A percentile compares a stretch with the other conserved stretches of the same genome.
Conservation (phyloP, 2,888 invertebrate species). For the Octonoba sinensis region DNA sequence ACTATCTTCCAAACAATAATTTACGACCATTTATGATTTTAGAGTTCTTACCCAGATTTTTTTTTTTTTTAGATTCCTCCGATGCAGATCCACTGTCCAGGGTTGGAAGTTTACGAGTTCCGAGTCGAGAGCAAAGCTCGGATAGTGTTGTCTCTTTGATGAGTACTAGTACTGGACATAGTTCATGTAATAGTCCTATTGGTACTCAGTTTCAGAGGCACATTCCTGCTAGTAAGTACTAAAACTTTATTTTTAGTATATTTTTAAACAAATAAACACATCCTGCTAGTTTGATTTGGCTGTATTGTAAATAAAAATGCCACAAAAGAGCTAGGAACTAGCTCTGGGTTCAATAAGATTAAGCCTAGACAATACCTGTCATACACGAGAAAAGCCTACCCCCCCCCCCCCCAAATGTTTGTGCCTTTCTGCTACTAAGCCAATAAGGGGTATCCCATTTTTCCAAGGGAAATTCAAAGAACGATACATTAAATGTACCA, state of each 20-base stretch:
- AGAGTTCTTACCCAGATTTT: constrained; percentile 32
- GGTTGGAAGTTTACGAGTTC: constrained; percentile 65
- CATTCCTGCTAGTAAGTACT: constrained; percentile 81
- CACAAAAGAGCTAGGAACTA: too few relatives aligned
- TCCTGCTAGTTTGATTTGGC: not conserved
- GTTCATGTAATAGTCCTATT: constrained; percentile 81
- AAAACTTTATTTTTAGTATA: too few relatives aligned
- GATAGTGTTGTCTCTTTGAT: constrained; percentile 83
- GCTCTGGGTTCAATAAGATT: too few relatives aligned
- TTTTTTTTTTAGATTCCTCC: constrained; percentile 76
- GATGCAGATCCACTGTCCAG: constrained; percentile 76
- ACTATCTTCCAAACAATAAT: too few relatives aligned
- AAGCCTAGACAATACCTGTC: too few relatives aligned
- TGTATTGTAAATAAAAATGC: not conserved
- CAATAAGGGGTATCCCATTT: too few relatives aligned
- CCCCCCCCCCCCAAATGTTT: too few relatives aligned
- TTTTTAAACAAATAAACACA: too few relatives aligned
- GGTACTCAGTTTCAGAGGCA: constrained; percentile 78
- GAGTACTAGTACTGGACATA: constrained; percentile 79
- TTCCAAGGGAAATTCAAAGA: too few relatives aligned
- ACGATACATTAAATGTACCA: too few relatives aligned
- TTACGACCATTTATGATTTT: not conserved
- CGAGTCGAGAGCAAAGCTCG: constrained; percentile 73
- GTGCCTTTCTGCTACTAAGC: too few relatives aligned
- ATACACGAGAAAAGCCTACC: too few relatives aligned